Percentiles rank a stretch among this genome's conserved stretches.
Conservation (phyloP, 1,140 invertebrate genomes). For the Coelopa frigida region DNA sequence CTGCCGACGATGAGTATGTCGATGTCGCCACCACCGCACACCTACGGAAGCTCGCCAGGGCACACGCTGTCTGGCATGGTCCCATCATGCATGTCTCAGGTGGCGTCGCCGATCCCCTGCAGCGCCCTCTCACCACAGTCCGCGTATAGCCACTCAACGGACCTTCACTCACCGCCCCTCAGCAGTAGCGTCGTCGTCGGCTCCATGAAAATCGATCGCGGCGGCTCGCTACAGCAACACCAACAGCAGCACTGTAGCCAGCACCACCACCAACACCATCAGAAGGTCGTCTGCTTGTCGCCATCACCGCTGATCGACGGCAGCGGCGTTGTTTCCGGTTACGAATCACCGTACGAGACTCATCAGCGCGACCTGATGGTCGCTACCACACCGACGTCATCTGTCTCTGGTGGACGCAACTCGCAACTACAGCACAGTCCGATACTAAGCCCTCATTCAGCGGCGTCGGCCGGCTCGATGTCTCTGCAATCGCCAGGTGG, state of each 20-base stretch:
- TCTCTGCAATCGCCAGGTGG: conserved; percentile 51
- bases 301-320: conserved; percentile 15
- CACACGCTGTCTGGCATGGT: conserved; percentile 54
- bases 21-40: conserved; percentile 55
- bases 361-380: conserved; percentile 23
- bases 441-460: conserved; percentile 50
- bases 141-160: conserved; percentile 71
- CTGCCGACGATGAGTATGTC: conserved; percentile 64
- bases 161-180: conserved; percentile 78
- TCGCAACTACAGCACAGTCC: conserved; percentile 27
- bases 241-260: conserved; percentile 16
- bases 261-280: conserved; percentile 46
- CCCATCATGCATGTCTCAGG: conserved; percentile 57
- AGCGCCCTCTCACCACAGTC: conserved; percentile 66
- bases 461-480: conserved; percentile 49
- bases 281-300: conserved; percentile 41
- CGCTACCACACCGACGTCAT: conserved; percentile 15
- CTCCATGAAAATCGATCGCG: conserved; percentile 52
- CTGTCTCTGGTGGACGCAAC: conserved; percentile 13
- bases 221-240: background rate
- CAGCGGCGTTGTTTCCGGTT: conserved; percentile 21
- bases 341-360: conserved; percentile 18
- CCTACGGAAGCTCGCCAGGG: conserved; percentile 59
- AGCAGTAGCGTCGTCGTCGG: conserved; percentile 61
- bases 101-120: conserved; percentile 18